Evolutionary conservation across 2,888 invertebrate species (phyloP).

Genomic region (Stomorhina lunata): DNA sequence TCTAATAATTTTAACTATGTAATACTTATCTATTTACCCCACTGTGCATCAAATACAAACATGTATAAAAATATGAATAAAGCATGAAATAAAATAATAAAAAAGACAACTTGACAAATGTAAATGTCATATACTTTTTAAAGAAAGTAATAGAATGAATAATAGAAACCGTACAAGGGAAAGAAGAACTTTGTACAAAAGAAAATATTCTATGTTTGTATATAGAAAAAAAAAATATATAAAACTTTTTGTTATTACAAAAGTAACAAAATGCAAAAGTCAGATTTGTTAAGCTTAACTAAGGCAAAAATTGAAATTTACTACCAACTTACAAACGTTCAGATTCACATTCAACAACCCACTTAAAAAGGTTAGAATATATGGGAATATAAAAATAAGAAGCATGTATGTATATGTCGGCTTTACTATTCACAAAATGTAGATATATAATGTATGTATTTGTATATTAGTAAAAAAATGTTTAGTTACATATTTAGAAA

Average conservation of each 20-base stretch:
- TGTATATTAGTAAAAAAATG: too few species aligned
- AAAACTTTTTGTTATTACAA: neutral
- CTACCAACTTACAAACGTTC: neutral
- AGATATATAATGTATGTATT: too few species aligned
- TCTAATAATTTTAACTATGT: neutral
- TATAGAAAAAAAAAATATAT: neutral
- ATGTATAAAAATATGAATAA: constrained; percentile 12
- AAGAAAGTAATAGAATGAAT: constrained; percentile 34
- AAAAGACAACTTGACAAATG: constrained; percentile 59
- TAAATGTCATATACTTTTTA: constrained; percentile 56
- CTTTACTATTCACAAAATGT: neutral
- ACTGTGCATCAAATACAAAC: neutral
- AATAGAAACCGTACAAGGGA: neutral
- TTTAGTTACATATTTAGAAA: too few species aligned
- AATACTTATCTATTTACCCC: neutral
- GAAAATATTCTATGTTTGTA: neutral
- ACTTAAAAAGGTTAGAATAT: neutral
- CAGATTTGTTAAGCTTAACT: constrained; percentile 40
- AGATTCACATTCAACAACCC: neutral
- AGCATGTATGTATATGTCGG: neutral
- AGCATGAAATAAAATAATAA: constrained; percentile 20
- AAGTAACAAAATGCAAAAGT: constrained; percentile 37
- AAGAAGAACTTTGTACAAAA: neutral
- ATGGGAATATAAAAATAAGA: neutral
- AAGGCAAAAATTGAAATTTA: constrained; percentile 28